Base-by-base conservation (phyloP, 2,888 invertebrate genomes). In the Slavum lentiscoides region DNA sequence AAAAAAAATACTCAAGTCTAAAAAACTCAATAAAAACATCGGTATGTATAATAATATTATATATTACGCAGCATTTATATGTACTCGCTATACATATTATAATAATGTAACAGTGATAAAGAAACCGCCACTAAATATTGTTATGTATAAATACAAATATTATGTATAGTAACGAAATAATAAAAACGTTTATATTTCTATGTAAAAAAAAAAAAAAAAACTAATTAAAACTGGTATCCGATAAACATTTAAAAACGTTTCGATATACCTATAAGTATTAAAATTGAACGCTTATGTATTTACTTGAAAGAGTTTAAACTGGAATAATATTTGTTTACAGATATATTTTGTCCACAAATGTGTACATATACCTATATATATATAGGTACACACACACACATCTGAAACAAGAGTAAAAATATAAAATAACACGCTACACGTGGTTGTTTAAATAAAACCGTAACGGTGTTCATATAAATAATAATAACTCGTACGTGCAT, bases 271-370 rank as follows among this genome's bases (percentile, higher is more conserved):
- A 49, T 53, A n/a, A n/a, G n/a, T n/a, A n/a, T 37, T 49, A 17
- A 62, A 64, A 64, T 74, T 4, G 30, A 37, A 64, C 8, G 9
- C 49, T 49, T 49, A 49, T 49, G 2, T n/a, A 11, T 53, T 7
- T 61, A 73, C 23, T 15, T 23, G 3, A 39, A 5, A n/a, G 6
- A 30, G 30, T 49, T 74, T 62, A 1, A n/a, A 61, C 11, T 72
- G 13, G 13, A 73, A 73, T 73, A 62, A 30, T 8, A 72, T 23
- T 61, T 61, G 7, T 49, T 61, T 19, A 5, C n/a, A 23, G 17
- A 68, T 67, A 70, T 67, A 58, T 70, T n/a, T 21, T 3, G 19
- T 72, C 15, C n/a, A n/a, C n/a, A n/a, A n/a, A n/a, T n/a, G n/a
- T n/a, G n/a, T n/a, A n/a, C n/a, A n/a, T n/a, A n/a, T n/a, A n/a